phyloP scores from a whole-genome alignment of 2,797 vertebrate species.

The Uromys caudimaculatus region DNA sequence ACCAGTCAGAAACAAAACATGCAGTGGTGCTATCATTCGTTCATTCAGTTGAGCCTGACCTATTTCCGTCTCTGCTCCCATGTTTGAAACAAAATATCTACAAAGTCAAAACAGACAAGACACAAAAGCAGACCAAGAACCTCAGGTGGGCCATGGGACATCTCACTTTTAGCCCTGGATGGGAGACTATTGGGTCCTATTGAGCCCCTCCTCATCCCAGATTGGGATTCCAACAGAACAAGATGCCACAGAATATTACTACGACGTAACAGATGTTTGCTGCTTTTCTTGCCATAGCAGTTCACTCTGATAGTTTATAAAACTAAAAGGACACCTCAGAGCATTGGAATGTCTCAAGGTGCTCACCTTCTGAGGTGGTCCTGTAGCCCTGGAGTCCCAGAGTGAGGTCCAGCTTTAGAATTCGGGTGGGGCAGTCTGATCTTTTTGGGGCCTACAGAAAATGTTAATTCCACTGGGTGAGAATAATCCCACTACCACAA shows the following conservation, averaged over 20 bases:
- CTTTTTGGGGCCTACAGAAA: not conserved
- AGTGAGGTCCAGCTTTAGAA: not conserved
- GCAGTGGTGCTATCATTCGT: not conserved
- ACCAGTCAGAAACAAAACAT: not conserved
- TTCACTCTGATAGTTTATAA: not conserved
- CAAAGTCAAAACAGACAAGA: too few species aligned
- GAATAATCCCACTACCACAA: not conserved
- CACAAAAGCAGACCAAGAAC: too few species aligned
- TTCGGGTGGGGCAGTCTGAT: not conserved
- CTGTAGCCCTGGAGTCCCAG: not conserved
- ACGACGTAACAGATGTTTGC: not conserved
- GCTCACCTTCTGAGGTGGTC: not conserved
- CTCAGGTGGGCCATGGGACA: too few species aligned
- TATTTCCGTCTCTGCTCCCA: not conserved
- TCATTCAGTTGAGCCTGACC: not conserved
- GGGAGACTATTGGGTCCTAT: too few species aligned
- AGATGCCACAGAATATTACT: not conserved
- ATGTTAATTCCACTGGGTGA: not conserved
- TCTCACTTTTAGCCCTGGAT: too few species aligned
- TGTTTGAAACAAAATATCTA: not conserved
- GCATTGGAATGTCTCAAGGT: too few species aligned
- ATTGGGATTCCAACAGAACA: too few species aligned
- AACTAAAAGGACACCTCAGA: not conserved
- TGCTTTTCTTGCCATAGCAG: not conserved
- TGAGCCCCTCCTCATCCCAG: too few species aligned